phyloP scores from a whole-genome alignment of 2,888 invertebrate genomes.

The Ophioninae sp. region DNA sequence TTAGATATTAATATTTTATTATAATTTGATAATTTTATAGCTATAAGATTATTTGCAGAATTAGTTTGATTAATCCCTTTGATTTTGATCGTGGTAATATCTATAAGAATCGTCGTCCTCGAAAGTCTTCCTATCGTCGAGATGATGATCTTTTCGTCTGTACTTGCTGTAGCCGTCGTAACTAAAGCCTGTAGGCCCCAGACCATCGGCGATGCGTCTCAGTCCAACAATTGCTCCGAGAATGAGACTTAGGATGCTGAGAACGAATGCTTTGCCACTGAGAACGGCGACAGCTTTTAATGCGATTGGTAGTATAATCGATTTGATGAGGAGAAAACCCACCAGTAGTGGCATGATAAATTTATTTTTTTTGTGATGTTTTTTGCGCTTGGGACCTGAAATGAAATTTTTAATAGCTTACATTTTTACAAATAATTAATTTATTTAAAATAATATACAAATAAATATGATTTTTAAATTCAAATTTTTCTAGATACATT shows the following conservation, averaged over 20 bases:
- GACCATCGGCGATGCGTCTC: conserved; percentile 81
- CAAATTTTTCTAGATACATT: neutral
- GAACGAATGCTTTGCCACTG: conserved; percentile 83
- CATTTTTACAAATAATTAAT: neutral
- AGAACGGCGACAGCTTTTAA: conserved; percentile 87
- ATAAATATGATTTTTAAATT: neutral
- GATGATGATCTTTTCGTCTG: conserved; percentile 73
- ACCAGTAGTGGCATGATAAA: conserved; percentile 85
- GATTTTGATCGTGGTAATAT: conserved; percentile 74
- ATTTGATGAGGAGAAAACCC: conserved; percentile 86
- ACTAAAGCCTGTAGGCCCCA: conserved; percentile 51
- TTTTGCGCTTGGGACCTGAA: conserved; percentile 77
- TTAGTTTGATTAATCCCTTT: conserved; percentile 53
- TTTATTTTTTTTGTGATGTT: conserved; percentile 82
- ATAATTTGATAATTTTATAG: neutral
- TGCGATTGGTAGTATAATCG: conserved; percentile 86
- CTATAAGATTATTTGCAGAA: neutral
- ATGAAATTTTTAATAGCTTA: conserved; percentile 23
- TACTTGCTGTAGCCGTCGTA: conserved; percentile 70
- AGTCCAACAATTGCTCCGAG: conserved; percentile 85
- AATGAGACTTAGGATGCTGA: conserved; percentile 83
- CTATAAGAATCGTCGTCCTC: conserved; percentile 74
- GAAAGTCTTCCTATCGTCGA: conserved; percentile 67
- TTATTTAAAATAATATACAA: neutral
- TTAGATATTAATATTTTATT: no score